Evolutionary conservation across 2,113 vertebrate genomes (phyloP), one percentile per base, ranked within the genome.

Genomic region (Phaetusa simplex): DNA sequence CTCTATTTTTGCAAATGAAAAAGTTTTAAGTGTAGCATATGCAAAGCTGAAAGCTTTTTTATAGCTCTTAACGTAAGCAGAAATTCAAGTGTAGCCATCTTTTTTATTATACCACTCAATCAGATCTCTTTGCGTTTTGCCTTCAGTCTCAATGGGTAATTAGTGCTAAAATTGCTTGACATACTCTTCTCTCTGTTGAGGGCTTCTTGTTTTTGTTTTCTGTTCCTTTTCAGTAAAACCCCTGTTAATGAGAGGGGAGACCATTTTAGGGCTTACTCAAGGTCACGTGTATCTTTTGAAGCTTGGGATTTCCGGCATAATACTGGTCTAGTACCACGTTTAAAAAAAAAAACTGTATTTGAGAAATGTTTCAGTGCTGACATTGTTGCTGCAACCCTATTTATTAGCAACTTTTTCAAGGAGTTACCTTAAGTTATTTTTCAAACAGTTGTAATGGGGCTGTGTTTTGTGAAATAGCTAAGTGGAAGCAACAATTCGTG

Each of bases 1-100:
- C 2, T 21, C 27, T 64, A 12, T 76, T 93, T 40, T 74, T 55
- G 36, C 36, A 93, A 77, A 67, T 81, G 56, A 85, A 42, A 40
- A 66, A 24, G 23, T 86, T 85, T 56, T 58, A 79, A 93, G 21
- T 52, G 38, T 62, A 50, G 86, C 47, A 11, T 38, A 49, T 65
- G 81, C 65, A 42, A 64, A 72, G 52, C 77, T 89, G 83, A 92
- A 95, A 95, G 64, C 64, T 90, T 95, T 97, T 78, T 84, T 67
- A 56, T 90, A 38, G n/a, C 42, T 86, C 30, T 82, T 82, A 85
- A 72, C 72, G 24, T 61, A 50, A 91, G n/a, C 40, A 89, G 64
- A 92, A 93, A 80, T 89, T 82, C 40, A 66, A 52, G 29, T 38
- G 15, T 34, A 53, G 38, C 76, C 9, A 16, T 86, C 55, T 47